Conservation (phyloP, 1,140 invertebrate genomes). For the Ceratitis capitata region DNA sequence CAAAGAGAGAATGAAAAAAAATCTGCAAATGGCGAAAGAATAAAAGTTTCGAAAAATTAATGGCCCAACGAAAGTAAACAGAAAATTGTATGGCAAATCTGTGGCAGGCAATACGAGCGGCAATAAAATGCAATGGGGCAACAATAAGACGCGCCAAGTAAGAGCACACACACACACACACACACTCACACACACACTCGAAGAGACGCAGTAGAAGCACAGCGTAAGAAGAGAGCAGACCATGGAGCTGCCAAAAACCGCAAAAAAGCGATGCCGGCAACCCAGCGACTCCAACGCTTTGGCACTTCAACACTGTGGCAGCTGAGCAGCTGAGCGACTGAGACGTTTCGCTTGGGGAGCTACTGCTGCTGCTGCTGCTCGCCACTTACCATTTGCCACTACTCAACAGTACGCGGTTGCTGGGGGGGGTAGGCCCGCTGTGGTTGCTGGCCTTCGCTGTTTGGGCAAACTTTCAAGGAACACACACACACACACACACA, state of each 20-base stretch:
- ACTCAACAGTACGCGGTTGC: neutral
- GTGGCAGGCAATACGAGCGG: neutral
- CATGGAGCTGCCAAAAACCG: neutral
- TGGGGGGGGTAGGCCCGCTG: neutral
- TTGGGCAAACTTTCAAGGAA: neutral
- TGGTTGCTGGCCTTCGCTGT: neutral
- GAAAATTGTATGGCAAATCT: neutral
- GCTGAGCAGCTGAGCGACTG: neutral
- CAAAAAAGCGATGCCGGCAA: neutral
- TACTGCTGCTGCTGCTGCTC: neutral
- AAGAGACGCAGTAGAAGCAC: neutral
- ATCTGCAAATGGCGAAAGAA: neutral
- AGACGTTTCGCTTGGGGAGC: neutral
- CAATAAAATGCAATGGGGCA: slow-evolving; percentile 21
- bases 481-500: neutral
- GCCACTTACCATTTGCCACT: neutral
- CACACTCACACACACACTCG: neutral
- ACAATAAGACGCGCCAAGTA: neutral
- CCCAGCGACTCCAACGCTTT: neutral
- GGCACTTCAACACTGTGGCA: neutral
- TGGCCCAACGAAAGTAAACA: slow-evolving; percentile 9
- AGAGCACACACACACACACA: neutral
- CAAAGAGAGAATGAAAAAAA: neutral
- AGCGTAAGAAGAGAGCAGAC: neutral
- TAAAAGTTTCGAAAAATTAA: neutral